phyloP scores from a whole-genome alignment of 2,113 vertebrate species.

The Rhegmatorhina hoffmannsi region DNA sequence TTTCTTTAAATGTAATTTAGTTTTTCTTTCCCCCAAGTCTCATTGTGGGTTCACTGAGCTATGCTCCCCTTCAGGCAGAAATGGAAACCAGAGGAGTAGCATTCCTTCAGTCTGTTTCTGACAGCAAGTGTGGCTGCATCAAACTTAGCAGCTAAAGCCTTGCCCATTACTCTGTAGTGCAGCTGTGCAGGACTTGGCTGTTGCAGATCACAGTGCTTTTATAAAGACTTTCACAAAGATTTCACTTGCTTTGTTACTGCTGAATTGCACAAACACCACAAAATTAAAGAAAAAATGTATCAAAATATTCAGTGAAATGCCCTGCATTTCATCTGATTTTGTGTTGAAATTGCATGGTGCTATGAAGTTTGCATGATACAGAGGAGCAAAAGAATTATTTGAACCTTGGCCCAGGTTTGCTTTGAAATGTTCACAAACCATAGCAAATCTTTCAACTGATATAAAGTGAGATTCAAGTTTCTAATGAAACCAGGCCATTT shows the following conservation, averaged over 20 bases:
- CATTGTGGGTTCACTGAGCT: slow-evolving; percentile 53
- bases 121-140: slow-evolving; percentile 24
- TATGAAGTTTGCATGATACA: background rate
- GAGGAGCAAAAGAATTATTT: slow-evolving; percentile 4
- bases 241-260: slow-evolving; percentile 1
- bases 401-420: background rate
- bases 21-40: slow-evolving; percentile 45
- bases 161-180: slow-evolving; percentile 17
- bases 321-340: background rate
- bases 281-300: background rate
- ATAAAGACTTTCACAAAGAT: background rate
- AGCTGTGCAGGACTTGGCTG: slow-evolving; percentile 51
- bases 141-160: slow-evolving; percentile 39
- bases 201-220: slow-evolving; percentile 33
- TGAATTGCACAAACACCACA: background rate
- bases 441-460: slow-evolving; percentile 39
- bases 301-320: background rate
- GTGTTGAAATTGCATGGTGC: background rate
- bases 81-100: slow-evolving; percentile 65
- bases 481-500: slow-evolving; percentile 53
- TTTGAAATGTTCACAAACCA: slow-evolving; percentile 20
- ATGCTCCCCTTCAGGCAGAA: slow-evolving; percentile 63
- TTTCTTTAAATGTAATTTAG: slow-evolving; percentile 36
- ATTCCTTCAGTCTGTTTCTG: slow-evolving; percentile 60
- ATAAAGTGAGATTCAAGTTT: slow-evolving; percentile 38